Percentiles rank a stretch among this genome's conserved stretches.
These are phyloP conservation scores for Borostomias antarcticus DNA, from an alignment of 2,797 vertebrate genomes.

Conservation along the genomic window DNA sequence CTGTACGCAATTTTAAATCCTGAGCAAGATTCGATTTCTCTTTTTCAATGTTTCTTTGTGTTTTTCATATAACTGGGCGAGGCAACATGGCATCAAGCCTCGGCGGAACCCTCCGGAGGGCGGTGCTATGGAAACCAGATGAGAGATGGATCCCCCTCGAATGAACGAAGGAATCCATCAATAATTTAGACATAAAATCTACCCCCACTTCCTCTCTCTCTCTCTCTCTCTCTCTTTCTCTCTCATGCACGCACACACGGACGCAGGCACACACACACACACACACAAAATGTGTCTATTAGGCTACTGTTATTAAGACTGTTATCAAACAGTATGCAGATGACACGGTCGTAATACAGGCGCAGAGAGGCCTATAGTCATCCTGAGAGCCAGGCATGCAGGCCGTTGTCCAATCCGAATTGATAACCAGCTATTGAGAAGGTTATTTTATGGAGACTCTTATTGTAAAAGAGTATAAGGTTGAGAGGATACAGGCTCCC, in stretches of 20 bases:
- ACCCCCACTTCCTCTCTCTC: slow-evolving; percentile 33
- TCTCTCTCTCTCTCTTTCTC: slow-evolving; percentile 14
- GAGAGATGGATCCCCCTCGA: slow-evolving; percentile 57
- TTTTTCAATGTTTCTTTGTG: slow-evolving; percentile 17
- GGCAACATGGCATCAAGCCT: slow-evolving; percentile 43
- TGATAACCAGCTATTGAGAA: not conserved
- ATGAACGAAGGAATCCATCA: slow-evolving; percentile 63
- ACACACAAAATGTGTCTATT: not conserved
- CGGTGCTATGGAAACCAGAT: slow-evolving; percentile 89
- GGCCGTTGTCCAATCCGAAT: too few species aligned
- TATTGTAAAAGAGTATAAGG: not conserved
- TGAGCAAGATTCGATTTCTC: slow-evolving; percentile 15
- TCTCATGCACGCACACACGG: not conserved
- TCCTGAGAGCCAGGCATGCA: too few species aligned
- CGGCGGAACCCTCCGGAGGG: slow-evolving; percentile 68
- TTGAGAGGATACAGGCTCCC: not conserved
- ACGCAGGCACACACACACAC: slow-evolving; percentile 4
- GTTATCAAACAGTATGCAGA: too few species aligned
- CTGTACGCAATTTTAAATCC: not conserved
- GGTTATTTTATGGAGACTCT: not conserved
- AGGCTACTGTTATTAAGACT: not conserved
- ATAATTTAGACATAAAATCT: slow-evolving; percentile 72
- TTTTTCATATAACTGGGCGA: not conserved
- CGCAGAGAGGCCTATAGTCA: too few species aligned
- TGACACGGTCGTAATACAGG: too few species aligned